Conservation (phyloP, 2,113 vertebrate species). For the Ctenodactylus gundi region DNA sequence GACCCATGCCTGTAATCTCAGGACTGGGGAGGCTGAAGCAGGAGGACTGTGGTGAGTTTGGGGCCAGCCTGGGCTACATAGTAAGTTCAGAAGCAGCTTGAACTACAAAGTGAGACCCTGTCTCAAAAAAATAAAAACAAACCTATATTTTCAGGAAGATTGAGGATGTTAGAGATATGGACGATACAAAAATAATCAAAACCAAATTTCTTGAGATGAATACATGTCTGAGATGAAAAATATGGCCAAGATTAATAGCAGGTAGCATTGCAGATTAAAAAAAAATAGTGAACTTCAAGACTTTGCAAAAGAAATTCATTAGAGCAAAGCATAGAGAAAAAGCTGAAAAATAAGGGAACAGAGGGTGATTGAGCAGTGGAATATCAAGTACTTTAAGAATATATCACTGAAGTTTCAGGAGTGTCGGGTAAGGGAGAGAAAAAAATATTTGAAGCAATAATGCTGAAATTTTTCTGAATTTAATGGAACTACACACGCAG, state of each 20-base stretch:
- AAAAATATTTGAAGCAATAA: background rate
- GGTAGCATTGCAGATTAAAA: conserved; percentile 3
- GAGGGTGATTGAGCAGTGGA: background rate
- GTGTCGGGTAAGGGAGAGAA: background rate
- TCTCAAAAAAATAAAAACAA: too few species aligned
- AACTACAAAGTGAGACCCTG: too few species aligned
- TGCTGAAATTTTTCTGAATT: background rate
- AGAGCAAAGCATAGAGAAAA: conserved; percentile 6
- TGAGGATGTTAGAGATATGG: background rate
- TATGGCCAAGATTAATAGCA: background rate
- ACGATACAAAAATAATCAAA: conserved; percentile 2
- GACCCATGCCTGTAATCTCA: too few species aligned
- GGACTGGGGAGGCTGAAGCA: too few species aligned
- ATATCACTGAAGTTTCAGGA: background rate
- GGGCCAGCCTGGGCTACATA: too few species aligned
- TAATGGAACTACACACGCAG: conserved; percentile 21
- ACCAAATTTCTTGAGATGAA: background rate
- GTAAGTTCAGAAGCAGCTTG: too few species aligned
- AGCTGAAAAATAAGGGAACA: background rate
- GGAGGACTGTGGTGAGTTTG: too few species aligned
- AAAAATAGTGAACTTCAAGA: conserved; percentile 22
- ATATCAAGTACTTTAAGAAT: background rate
- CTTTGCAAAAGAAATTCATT: background rate
- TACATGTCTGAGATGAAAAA: background rate
- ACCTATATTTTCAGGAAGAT: conserved; percentile 12